phyloP scores from a whole-genome alignment of 37 sponge, comb jelly and placozoan genomes.

The Eunapius fragilis region DNA sequence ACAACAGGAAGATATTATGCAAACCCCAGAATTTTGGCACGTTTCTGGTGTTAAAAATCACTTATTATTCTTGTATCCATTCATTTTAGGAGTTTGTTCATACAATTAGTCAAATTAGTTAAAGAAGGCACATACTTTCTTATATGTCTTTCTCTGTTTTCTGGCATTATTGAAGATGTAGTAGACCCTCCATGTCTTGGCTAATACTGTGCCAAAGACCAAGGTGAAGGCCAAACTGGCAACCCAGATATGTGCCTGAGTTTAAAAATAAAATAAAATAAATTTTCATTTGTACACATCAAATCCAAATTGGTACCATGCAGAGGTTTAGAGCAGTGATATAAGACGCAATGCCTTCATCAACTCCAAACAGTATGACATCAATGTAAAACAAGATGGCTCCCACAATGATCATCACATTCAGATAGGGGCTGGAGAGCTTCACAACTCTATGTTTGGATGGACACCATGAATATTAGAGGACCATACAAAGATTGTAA shows the following conservation, averaged over 20 bases:
- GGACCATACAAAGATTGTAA: not conserved
- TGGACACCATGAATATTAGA: not conserved
- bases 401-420: constrained; percentile 50
- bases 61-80: too few relatives aligned
- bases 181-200: constrained; percentile 65
- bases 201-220: constrained; percentile 57
- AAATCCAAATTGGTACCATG: too few relatives aligned
- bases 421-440: constrained; percentile 61
- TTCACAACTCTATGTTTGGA: constrained; percentile 57
- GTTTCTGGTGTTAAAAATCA: too few relatives aligned
- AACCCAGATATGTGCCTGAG: constrained; percentile 45
- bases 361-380: constrained; percentile 54
- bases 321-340: constrained; percentile 5
- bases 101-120: too few relatives aligned
- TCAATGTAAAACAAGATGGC: constrained; percentile 48
- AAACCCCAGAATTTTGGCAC: too few relatives aligned
- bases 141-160: not conserved
- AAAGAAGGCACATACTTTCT: not conserved
- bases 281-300: not conserved
- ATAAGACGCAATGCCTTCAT: not conserved
- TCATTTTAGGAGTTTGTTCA: too few relatives aligned
- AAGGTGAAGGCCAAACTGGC: constrained; percentile 53
- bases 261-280: too few relatives aligned
- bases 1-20: too few relatives aligned
- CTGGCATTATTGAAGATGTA: constrained; percentile 50